Conservation (phyloP, 2,888 invertebrate species). For the Caenorhabditis imperialis region DNA sequence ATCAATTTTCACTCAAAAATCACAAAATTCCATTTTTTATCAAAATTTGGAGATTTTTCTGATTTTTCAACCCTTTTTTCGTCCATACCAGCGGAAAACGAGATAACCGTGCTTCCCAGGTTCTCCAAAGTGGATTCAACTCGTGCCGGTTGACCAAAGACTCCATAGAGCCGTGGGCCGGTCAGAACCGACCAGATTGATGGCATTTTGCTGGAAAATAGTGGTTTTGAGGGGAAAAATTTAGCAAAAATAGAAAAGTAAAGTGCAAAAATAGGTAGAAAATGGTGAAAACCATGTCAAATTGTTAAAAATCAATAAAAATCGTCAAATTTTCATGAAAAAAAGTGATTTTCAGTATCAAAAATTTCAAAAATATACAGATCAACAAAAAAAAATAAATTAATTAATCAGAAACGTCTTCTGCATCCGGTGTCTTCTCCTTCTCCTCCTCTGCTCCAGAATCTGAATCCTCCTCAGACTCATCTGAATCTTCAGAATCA, state of each 20-base stretch:
- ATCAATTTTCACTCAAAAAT: no score
- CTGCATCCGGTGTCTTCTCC: slow-evolving; percentile 6
- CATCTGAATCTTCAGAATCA: slow-evolving; percentile 3
- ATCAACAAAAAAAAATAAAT: neutral
- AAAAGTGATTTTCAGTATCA: neutral
- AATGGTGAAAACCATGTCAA: neutral
- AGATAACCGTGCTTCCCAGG: slow-evolving; percentile 49
- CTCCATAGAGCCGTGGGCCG: slow-evolving; percentile 62
- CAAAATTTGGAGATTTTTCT: no score
- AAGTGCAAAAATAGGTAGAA: neutral
- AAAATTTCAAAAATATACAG: slow-evolving; percentile 3
- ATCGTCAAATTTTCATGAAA: neutral
- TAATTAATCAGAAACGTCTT: slow-evolving; percentile 10
- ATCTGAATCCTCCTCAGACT: slow-evolving; percentile 30
- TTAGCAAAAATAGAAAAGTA: no score
- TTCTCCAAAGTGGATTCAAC: slow-evolving; percentile 39
- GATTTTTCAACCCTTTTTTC: no score
- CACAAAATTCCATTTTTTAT: no score
- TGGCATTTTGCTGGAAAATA: slow-evolving; percentile 28
- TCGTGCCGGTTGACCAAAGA: slow-evolving; percentile 32
- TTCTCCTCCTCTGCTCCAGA: slow-evolving; percentile 23
- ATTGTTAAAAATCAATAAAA: no score
- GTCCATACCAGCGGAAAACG: slow-evolving; percentile 43
- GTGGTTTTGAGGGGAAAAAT: no score
- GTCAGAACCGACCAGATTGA: slow-evolving; percentile 37